Percentiles rank a stretch among this genome's conserved stretches.
Evolutionary conservation across 2,797 vertebrate genomes (phyloP).

Genomic region (Gymnopithys bicolor): DNA sequence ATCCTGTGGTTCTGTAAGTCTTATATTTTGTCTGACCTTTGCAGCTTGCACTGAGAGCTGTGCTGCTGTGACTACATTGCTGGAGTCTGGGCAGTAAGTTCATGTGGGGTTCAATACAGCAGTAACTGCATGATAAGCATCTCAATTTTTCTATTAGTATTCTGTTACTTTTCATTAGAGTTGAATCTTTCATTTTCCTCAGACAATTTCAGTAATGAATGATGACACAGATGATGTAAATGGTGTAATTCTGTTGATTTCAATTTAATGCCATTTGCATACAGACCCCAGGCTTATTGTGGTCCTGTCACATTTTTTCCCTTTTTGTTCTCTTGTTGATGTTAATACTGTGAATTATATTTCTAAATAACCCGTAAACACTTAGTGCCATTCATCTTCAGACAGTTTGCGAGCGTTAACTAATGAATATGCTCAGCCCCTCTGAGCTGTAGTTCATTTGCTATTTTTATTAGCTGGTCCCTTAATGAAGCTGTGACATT

Average conservation of each 20-base stretch:
- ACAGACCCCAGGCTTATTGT: background rate
- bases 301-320: background rate
- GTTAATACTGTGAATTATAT: background rate
- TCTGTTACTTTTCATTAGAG: background rate
- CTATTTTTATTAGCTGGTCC: background rate
- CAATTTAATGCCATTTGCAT: background rate
- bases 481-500: background rate
- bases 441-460: background rate
- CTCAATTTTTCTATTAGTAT: background rate
- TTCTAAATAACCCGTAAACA: background rate
- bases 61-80: background rate
- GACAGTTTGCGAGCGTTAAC: background rate
- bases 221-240: background rate
- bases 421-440: background rate
- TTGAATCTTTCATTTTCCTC: slow-evolving; percentile 11
- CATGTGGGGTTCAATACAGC: background rate
- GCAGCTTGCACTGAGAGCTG: background rate
- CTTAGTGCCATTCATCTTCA: background rate
- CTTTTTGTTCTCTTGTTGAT: background rate
- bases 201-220: background rate
- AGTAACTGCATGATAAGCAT: background rate
- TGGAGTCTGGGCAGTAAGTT: background rate
- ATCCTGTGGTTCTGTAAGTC: rapidly evolving
- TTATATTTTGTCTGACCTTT: background rate
- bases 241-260: background rate